Evolutionary conservation across 2,113 vertebrate genomes (phyloP).

Genomic region (Ciconia stormi): DNA sequence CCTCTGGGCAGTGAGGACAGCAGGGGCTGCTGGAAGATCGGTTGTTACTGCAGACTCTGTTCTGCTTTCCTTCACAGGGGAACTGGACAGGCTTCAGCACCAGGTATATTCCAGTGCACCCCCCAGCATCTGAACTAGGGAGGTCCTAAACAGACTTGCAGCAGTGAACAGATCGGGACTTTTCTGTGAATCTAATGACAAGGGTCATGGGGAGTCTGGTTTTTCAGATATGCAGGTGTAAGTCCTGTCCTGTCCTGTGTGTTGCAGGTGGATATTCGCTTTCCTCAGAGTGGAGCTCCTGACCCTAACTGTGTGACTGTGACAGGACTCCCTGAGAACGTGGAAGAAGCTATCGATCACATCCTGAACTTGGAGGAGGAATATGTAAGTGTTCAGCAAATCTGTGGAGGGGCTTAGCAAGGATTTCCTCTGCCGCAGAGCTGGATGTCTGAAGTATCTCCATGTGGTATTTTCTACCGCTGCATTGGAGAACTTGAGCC

Average conservation of each 20-base stretch:
- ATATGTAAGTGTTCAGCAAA: slow-evolving; percentile 81
- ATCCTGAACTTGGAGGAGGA: slow-evolving; percentile 97
- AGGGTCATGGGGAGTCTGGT: neutral
- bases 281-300: slow-evolving; percentile 92
- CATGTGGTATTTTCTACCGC: neutral
- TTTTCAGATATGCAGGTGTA: neutral
- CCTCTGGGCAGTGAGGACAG: neutral
- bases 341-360: slow-evolving; percentile 98
- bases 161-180: neutral
- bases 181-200: neutral
- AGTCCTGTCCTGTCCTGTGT: neutral
- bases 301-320: slow-evolving; percentile 94
- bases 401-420: neutral
- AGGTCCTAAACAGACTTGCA: neutral
- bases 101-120: neutral
- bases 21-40: neutral
- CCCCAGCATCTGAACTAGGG: neutral
- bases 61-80: neutral
- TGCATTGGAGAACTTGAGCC: neutral
- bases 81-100: neutral
- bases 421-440: neutral
- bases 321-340: slow-evolving; percentile 92
- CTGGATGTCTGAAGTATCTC: neutral
- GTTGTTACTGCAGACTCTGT: neutral
- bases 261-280: slow-evolving; percentile 93